A percentile compares a stretch with the other conserved stretches of the same genome.
phyloP scores from a whole-genome alignment of 1,140 invertebrate genomes.

The Vanessa atalanta region DNA sequence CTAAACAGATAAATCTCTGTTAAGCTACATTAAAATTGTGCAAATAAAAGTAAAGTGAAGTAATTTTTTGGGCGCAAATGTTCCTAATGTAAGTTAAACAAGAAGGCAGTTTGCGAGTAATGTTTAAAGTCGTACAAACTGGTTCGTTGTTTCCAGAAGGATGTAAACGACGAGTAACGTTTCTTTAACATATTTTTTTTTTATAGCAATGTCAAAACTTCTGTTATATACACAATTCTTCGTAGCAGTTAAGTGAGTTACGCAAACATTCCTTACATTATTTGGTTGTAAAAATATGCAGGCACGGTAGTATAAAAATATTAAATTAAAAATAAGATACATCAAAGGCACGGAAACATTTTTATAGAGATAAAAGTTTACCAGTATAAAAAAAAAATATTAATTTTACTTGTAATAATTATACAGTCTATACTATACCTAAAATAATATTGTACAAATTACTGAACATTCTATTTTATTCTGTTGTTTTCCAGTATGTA shows the following conservation, averaged over 20 bases:
- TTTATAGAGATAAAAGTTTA: too few species aligned
- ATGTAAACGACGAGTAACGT: slow-evolving; percentile 38
- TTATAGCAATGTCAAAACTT: slow-evolving; percentile 53
- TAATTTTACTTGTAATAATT: too few species aligned
- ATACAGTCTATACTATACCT: too few species aligned
- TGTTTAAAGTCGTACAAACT: slow-evolving; percentile 58
- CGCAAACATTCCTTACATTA: neutral
- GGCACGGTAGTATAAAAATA: neutral
- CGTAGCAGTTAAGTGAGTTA: slow-evolving; percentile 18
- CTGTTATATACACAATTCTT: slow-evolving; percentile 27
- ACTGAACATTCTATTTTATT: too few species aligned
- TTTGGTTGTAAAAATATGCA: neutral
- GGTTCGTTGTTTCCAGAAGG: slow-evolving; percentile 52
- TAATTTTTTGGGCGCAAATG: slow-evolving; percentile 40
- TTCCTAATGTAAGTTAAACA: slow-evolving; percentile 59
- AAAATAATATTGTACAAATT: too few species aligned
- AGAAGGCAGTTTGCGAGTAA: slow-evolving; percentile 54
- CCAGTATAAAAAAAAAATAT: too few species aligned
- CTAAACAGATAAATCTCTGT: slow-evolving; percentile 13
- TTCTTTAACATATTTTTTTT: slow-evolving; percentile 38
- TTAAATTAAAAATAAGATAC: neutral
- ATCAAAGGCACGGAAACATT: too few species aligned
- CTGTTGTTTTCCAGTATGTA: too few species aligned
- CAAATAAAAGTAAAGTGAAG: slow-evolving; percentile 19
- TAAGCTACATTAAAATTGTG: slow-evolving; percentile 5